Conservation (phyloP, 1,140 invertebrate genomes). For the Diorhabda sublineata region DNA sequence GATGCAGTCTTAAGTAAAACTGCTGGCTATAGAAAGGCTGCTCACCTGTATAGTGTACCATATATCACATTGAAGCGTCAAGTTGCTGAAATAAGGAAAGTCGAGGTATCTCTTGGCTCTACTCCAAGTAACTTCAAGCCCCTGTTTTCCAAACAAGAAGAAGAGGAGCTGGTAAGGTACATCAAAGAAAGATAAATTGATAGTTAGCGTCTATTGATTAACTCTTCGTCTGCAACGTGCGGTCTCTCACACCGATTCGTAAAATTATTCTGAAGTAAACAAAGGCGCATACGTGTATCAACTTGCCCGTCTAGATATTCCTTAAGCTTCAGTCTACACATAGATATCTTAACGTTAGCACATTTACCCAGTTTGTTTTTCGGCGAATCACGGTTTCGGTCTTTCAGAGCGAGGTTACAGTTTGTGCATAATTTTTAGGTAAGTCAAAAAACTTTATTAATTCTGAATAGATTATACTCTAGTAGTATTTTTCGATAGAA, state of each 20-base stretch:
- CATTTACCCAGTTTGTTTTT: too few species aligned
- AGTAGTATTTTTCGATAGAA: too few species aligned
- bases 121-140: not conserved
- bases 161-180: slow-evolving; percentile 4
- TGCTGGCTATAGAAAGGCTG: slow-evolving; percentile 14
- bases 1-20: slow-evolving; percentile 10
- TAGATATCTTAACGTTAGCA: not conserved
- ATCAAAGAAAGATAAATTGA: too few species aligned
- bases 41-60: slow-evolving; percentile 4
- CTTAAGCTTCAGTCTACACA: not conserved
- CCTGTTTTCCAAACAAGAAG: not conserved
- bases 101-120: not conserved
- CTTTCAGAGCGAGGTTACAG: too few species aligned
- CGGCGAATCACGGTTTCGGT: not conserved
- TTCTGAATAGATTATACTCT: not conserved
- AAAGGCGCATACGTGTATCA: too few species aligned
- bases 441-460: not conserved
- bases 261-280: too few species aligned
- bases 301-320: too few species aligned
- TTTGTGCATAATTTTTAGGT: not conserved
- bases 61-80: too few species aligned
- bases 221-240: slow-evolving; percentile 9
- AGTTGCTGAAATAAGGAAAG: too few species aligned
- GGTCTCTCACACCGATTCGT: not conserved
- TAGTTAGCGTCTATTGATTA: not conserved